phyloP scores from a whole-genome alignment of 2,888 invertebrate genomes.

The Philaethria dido region DNA sequence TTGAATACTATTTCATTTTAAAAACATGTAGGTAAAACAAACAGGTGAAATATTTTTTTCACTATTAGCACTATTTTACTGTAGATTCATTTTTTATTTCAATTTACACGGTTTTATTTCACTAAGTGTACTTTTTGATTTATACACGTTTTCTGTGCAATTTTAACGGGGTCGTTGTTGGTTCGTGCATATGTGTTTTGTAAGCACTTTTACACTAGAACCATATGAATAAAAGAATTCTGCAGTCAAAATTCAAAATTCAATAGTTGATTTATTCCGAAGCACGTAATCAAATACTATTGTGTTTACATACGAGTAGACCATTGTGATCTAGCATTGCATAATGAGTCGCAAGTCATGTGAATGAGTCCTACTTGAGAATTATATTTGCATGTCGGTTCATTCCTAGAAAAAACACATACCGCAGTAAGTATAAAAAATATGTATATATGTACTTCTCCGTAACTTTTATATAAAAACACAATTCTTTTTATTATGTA shows the following conservation, averaged over 20 bases:
- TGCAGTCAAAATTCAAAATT: slow-evolving; percentile 1
- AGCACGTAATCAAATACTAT: neutral
- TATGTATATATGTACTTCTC: neutral
- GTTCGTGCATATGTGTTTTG: slow-evolving; percentile 5
- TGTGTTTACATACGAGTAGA: neutral
- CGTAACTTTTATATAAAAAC: no score
- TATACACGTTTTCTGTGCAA: neutral
- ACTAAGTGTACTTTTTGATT: slow-evolving; percentile 1
- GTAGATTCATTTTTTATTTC: neutral
- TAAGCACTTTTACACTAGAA: neutral
- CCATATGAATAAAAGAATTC: slow-evolving; percentile 7
- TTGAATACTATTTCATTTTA: neutral
- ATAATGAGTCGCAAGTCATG: neutral
- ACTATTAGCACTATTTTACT: neutral
- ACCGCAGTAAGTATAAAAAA: neutral
- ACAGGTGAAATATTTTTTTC: no score
- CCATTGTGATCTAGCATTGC: neutral
- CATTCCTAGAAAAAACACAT: neutral
- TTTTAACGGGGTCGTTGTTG: slow-evolving; percentile 6
- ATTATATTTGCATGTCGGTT: neutral
- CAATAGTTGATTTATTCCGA: neutral
- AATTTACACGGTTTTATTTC: slow-evolving; percentile 7
- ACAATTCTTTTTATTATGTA: no score
- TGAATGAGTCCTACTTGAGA: neutral
- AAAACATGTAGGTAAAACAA: neutral